phyloP scores from a whole-genome alignment of 2,113 vertebrate species.

The Herpetotheres cachinnans region DNA sequence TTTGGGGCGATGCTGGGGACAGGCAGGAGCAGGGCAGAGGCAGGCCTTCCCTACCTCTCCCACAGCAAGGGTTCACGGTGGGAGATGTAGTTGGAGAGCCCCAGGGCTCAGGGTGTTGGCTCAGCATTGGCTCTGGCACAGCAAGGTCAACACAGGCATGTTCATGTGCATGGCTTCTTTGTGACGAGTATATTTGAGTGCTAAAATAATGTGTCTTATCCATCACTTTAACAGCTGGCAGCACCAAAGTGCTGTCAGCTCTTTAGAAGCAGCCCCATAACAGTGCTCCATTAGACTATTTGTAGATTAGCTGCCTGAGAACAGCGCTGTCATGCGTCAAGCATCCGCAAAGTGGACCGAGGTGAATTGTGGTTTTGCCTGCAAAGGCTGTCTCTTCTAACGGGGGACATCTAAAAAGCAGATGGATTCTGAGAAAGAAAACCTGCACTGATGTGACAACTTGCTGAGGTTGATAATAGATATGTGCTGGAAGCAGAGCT shows the following conservation, averaged over 20 bases:
- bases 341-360: background rate
- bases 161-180: background rate
- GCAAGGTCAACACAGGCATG: background rate
- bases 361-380: background rate
- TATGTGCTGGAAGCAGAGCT: background rate
- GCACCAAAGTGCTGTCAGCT: background rate
- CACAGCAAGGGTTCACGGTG: accelerated
- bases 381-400: background rate
- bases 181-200: background rate
- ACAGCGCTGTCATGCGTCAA: background rate
- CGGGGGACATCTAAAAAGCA: background rate
- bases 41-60: background rate
- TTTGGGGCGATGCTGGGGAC: background rate
- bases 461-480: background rate
- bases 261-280: background rate
- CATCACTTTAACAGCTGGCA: background rate
- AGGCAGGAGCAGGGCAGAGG: background rate
- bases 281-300: background rate
- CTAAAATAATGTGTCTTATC: background rate
- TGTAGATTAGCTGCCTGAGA: background rate
- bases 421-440: background rate
- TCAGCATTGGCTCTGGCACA: accelerated
- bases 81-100: background rate
- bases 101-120: background rate
- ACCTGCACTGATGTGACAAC: too few species aligned